Base-by-base conservation (phyloP, 2,113 vertebrate genomes). In the Anguilla japonica region DNA sequence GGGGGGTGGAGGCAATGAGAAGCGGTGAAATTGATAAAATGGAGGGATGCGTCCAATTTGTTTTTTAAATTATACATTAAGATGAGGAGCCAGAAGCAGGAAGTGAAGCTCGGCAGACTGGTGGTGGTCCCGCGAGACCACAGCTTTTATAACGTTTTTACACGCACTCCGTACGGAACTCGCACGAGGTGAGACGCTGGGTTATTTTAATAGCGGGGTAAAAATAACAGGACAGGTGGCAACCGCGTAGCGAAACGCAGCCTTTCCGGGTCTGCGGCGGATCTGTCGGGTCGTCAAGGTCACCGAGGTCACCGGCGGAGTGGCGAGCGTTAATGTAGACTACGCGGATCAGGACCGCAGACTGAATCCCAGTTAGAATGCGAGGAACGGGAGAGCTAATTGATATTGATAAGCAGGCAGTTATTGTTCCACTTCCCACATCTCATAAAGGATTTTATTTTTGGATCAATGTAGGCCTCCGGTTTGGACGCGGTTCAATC, bases 381-480 rank as follows among this genome's bases (percentile, higher is more conserved):
- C 79, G 67, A 34, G 9, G 56, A 43, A 20, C 8, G 29, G 85
- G 56, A 81, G 11, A 60, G 85, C 39, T 60, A 81, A 81, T 86
- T 81, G 79, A 86, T 81, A 56, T 34, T 81, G 56, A 56, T 82
- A 71, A 60, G 56, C 41, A n/a, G 41, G 56, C 39, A 53, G 57
- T 53, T 63, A 11, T 60, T 46, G 2, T 82, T 82, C 81, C 43
- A 82, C 41, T 50, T 82, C 43, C 26, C 39, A 29, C n/a, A 26
- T 63, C 39, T 39, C 41, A 39, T 79, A 43, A 63, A 86, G 16
- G 80, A 56, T 81, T 86, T 85, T n/a, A 50, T 56, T 85, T 16
- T 15, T 39, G 56, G 41, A 71, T 82, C 22, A 67, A 81, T 81
- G 16, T 18, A 9, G 18, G 56, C 57, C 56, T 84, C 26, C 20